Evolutionary conservation across 2,797 vertebrate genomes (phyloP).

Genomic region (Chiroxiphia lanceolata): DNA sequence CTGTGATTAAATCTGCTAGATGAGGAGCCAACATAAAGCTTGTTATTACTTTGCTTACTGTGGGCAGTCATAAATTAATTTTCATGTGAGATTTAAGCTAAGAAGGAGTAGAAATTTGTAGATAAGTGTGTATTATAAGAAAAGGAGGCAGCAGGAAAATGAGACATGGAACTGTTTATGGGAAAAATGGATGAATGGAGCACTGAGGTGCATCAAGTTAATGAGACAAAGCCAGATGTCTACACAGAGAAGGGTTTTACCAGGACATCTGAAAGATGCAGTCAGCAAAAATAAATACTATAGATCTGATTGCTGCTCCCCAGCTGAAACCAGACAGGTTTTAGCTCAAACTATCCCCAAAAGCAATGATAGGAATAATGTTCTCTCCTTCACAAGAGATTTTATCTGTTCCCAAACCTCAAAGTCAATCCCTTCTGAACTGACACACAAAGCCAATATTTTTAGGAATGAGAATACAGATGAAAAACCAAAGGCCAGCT

Average conservation of each 20-base stretch:
- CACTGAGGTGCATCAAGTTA: not conserved
- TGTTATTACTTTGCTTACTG: not conserved
- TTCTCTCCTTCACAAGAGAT: not conserved
- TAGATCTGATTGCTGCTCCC: not conserved
- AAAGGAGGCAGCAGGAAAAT: not conserved
- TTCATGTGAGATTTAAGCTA: not conserved
- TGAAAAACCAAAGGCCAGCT: not conserved
- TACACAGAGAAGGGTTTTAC: constrained; percentile 5
- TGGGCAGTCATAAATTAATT: not conserved
- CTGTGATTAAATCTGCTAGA: not conserved
- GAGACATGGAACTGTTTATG: not conserved
- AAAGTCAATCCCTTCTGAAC: not conserved
- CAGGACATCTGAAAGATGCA: not conserved
- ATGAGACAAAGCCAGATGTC: constrained; percentile 15
- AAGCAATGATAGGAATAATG: not conserved
- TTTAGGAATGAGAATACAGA: not conserved
- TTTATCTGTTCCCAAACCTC: not conserved
- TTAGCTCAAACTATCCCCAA: not conserved
- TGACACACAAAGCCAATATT: not conserved
- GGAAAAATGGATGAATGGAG: not conserved
- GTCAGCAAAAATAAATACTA: constrained; percentile 3
- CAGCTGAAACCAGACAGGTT: constrained; percentile 9
- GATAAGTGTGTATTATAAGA: not conserved
- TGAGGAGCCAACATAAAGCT: not conserved
- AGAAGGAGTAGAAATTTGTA: not conserved